Evolutionary conservation across 2,888 invertebrate genomes (phyloP).

Genomic region (Vanessa cardui): DNA sequence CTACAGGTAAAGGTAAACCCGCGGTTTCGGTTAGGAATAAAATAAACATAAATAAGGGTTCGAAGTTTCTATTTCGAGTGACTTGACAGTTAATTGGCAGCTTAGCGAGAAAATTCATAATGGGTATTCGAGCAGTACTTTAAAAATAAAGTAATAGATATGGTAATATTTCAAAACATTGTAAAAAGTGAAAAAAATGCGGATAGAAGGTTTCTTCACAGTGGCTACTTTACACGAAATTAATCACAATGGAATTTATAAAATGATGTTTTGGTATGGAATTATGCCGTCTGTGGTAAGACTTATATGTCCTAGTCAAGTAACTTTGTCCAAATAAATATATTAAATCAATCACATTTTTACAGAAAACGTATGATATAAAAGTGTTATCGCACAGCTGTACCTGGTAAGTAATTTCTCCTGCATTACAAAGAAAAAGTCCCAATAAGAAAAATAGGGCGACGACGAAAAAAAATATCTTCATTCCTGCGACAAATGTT

Average conservation of each 20-base stretch:
- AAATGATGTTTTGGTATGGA: not conserved
- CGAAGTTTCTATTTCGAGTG: no score
- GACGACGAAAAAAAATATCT: constrained; percentile 64
- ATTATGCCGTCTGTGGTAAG: not conserved
- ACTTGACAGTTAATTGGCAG: no score
- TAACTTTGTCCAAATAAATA: not conserved
- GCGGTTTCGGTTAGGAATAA: no score
- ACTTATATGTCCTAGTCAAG: not conserved
- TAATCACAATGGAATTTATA: not conserved
- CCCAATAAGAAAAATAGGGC: constrained; percentile 69
- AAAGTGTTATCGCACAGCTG: constrained; percentile 13
- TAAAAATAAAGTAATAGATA: no score
- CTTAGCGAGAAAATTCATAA: no score
- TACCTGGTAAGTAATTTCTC: constrained; percentile 76
- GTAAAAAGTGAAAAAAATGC: no score
- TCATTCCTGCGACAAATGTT: constrained; percentile 59
- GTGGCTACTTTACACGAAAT: no score
- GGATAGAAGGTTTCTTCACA: no score
- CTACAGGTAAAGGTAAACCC: no score
- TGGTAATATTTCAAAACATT: no score
- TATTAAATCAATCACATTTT: not conserved
- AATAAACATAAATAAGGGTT: no score
- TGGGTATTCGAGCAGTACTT: no score
- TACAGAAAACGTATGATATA: not conserved
- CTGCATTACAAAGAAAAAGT: constrained; percentile 72